These are phyloP conservation scores for Melanogrammus aeglefinus DNA, from an alignment of 2,797 vertebrate genomes.

Conservation along the genomic window DNA sequence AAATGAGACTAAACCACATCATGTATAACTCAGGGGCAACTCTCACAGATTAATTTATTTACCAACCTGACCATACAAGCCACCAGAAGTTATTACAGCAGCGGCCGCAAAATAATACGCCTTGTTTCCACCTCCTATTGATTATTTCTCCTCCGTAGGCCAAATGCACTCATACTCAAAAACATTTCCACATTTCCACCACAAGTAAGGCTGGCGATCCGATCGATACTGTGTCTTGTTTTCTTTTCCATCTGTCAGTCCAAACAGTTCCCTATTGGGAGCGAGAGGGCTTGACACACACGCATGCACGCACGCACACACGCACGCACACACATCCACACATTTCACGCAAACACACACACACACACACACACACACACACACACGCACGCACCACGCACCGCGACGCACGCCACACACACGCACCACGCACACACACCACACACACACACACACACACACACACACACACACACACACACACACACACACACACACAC, in stretches of 20 bases:
- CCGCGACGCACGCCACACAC: constrained; percentile 25
- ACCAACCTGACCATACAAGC: constrained; percentile 44
- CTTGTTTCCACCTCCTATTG: constrained; percentile 39
- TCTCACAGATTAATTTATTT: constrained; percentile 30
- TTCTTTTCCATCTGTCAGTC: neutral
- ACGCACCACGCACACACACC: constrained; percentile 35
- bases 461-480: neutral
- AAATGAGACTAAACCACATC: neutral
- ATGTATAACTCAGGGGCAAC: neutral
- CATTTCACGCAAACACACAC: neutral
- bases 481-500: constrained; percentile 11
- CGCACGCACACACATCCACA: constrained; percentile 26
- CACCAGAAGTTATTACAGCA: neutral
- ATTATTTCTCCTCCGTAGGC: constrained; percentile 50
- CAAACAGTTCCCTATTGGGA: neutral
- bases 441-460: constrained; percentile 23
- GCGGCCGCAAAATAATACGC: constrained; percentile 44
- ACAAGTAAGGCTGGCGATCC: neutral
- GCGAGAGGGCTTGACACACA: neutral
- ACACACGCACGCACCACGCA: constrained; percentile 41
- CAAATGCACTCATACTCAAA: constrained; percentile 54
- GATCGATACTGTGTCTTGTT: neutral
- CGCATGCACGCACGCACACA: neutral
- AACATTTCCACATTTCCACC: neutral
- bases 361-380: constrained; percentile 37